Conservation (phyloP, 2,888 invertebrate genomes). For the Drosophila paracracens region DNA sequence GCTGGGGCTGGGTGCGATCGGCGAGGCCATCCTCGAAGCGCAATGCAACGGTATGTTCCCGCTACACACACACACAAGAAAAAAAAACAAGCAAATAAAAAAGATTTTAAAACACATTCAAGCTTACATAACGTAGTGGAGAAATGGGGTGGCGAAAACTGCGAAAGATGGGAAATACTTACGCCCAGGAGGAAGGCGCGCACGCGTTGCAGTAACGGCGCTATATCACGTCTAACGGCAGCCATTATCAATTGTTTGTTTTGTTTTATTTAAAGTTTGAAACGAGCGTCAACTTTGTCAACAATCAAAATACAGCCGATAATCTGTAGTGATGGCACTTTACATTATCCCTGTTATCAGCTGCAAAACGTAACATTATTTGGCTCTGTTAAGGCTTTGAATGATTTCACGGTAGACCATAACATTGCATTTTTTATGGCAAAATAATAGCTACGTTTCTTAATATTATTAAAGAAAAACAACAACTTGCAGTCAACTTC, state of each 20-base stretch:
- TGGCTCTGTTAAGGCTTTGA: neutral
- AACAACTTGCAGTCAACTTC: neutral
- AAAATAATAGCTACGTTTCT: neutral
- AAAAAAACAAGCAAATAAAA: constrained; percentile 9
- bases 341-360: neutral
- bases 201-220: constrained; percentile 87
- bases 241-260: constrained; percentile 64
- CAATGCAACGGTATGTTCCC: constrained; percentile 87
- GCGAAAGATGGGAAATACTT: constrained; percentile 71
- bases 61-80: constrained; percentile 83
- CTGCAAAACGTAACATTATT: neutral
- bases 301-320: constrained; percentile 44
- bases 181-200: constrained; percentile 90
- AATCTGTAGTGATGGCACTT: constrained; percentile 29
- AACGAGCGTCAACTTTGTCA: constrained; percentile 34
- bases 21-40: constrained; percentile 89
- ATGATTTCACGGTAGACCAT: neutral
- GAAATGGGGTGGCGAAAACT: neutral
- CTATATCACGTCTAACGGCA: constrained; percentile 88
- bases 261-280: constrained; percentile 7
- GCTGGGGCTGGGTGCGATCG: constrained; percentile 92
- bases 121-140: constrained; percentile 74
- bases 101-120: neutral
- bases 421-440: neutral
- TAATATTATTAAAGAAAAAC: neutral